A percentile compares a stretch with the other conserved stretches of the same genome.
Conservation (phyloP, 2,888 invertebrate species). For the Sesia bembeciformis region DNA sequence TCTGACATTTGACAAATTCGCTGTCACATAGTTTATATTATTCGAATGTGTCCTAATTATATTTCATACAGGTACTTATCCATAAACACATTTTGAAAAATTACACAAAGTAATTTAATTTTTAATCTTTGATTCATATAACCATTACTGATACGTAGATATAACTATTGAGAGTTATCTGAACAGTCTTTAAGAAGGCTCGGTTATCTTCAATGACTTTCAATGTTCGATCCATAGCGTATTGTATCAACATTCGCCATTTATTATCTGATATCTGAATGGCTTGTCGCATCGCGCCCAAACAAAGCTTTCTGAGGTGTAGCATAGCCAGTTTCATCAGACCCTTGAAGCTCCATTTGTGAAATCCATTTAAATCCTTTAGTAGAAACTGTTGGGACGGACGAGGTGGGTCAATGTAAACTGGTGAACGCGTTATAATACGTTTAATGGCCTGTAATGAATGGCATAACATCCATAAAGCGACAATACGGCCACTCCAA, state of each 20-base stretch:
- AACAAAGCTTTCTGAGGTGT: constrained; percentile 66
- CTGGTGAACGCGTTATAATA: constrained; percentile 58
- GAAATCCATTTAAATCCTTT: constrained; percentile 10
- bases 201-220: neutral
- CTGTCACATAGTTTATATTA: too few relatives aligned
- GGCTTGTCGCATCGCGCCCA: constrained; percentile 65
- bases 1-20: too few relatives aligned
- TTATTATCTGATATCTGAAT: constrained; percentile 66
- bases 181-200: neutral
- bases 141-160: neutral
- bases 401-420: constrained; percentile 21
- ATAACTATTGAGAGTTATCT: neutral
- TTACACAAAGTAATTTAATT: too few relatives aligned
- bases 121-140: too few relatives aligned
- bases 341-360: constrained; percentile 35
- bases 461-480: constrained; percentile 73
- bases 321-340: constrained; percentile 34
- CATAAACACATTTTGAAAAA: too few relatives aligned
- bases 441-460: constrained; percentile 73
- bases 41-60: too few relatives aligned
- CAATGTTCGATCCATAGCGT: constrained; percentile 11
- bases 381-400: constrained; percentile 10
- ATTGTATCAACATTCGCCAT: constrained; percentile 57
- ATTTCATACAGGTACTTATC: too few relatives aligned
- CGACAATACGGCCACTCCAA: constrained; percentile 69